Base-by-base conservation (phyloP, 2,888 invertebrate species). In the Cheilosia vulpina region DNA sequence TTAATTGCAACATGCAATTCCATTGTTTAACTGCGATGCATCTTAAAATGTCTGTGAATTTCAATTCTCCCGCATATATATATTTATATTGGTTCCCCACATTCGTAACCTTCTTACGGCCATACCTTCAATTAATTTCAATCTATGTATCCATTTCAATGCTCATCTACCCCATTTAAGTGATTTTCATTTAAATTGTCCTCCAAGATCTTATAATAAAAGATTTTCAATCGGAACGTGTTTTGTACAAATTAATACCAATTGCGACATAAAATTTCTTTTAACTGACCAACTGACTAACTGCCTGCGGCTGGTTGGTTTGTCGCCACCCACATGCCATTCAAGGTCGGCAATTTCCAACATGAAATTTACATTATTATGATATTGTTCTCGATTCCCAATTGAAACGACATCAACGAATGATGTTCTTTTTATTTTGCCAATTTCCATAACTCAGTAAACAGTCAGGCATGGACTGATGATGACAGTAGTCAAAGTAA, bases 121-220 rank as follows among this genome's bases (percentile, higher is more conserved):
- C 62, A 63, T 69, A 72, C 47, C 58, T 77, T 31, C 65, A 77
- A 82, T 82, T 60, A 66, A 66, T 77, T 77, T 45, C 82, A 82
- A 77, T 77, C 71, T 50, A 81, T 58, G 38, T 73, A 43, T 62
- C 17, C 9, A 31, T 65, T 45, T 47, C 82, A 62, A 72, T 68
- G 72, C 60, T 50, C 47, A 62, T 53, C 62, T 13, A 13, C 11
- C n/a, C 60, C n/a, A 50, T 43, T 24, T 17, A 63, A 82, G 53
- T 62, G 72, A 41, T 72, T 83, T 78, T 43, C 78, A 78, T 78
- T 72, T 34, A 72, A 62, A 72, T 31, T 72, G 60, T 43, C 68
- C 21, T 60, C 58, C 75, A 43, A 34, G 58, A 17, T 52, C 47
- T 45, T 27, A 53, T 57, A 47, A 75, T 75, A 41, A 57, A 38